Percentiles rank a stretch among this genome's conserved stretches.
Conservation (phyloP, 35 echinoderm and acorn worm genomes). For the Ophioderma brevispina region DNA sequence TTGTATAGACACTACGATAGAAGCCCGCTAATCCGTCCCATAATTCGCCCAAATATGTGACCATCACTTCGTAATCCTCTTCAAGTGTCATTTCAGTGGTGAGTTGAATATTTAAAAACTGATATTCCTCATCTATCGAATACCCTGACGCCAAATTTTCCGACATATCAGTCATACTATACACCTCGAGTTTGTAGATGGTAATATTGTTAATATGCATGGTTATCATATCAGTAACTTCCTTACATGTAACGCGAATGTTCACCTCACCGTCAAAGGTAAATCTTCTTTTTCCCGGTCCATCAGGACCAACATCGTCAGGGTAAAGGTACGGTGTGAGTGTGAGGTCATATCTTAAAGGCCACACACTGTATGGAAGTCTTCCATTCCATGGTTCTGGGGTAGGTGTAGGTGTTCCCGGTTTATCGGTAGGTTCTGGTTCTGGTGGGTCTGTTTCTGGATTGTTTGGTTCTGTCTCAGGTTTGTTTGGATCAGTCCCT, state of each 20-base stretch:
- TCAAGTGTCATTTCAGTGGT: neutral
- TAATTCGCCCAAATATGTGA: constrained; percentile 2
- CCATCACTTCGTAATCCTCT: constrained; percentile 24
- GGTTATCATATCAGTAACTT: constrained; percentile 24
- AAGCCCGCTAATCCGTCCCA: neutral
- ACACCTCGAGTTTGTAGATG: neutral
- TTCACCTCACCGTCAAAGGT: constrained; percentile 66
- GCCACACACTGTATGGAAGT: constrained; percentile 1
- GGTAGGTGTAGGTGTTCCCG: neutral
- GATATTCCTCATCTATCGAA: neutral
- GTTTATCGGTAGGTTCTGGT: neutral
- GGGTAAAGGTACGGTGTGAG: constrained; percentile 37
- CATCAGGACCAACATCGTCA: constrained; percentile 6
- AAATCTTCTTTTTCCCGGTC: constrained; percentile 19
- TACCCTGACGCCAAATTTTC: neutral
- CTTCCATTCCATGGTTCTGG: constrained; percentile 9
- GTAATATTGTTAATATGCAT: constrained; percentile 32
- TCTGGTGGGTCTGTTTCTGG: neutral
- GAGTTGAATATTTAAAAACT: constrained; percentile 5
- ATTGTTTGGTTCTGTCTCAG: neutral
- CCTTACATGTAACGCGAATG: constrained; percentile 36
- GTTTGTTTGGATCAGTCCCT: neutral
- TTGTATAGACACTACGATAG: constrained; percentile 11
- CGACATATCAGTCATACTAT: neutral
- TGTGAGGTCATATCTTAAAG: neutral